A percentile compares a stretch with the other conserved stretches of the same genome.
Evolutionary conservation across 2,113 vertebrate species (phyloP).

Genomic region (Chlorodrepanis virens): DNA sequence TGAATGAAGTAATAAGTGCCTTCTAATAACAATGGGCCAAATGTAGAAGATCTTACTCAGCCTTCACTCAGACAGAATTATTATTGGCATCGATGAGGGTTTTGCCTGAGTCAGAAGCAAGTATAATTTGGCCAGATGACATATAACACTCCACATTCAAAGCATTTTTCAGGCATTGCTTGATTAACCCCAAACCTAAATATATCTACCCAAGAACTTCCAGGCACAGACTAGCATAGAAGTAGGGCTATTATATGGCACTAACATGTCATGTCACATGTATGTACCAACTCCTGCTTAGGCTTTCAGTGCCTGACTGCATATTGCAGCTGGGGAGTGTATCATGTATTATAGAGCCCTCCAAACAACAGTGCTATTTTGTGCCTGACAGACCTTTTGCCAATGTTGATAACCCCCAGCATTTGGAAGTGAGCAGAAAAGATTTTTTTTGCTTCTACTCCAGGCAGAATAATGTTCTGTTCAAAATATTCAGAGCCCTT

Average conservation of each 20-base stretch:
- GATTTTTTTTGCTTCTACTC: constrained; percentile 25
- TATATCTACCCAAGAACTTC: constrained; percentile 13
- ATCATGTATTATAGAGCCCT: background rate
- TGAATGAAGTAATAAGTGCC: constrained; percentile 19
- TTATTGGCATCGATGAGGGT: constrained; percentile 30
- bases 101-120: constrained; percentile 51
- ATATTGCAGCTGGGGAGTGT: background rate
- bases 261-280: background rate
- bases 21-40: constrained; percentile 27
- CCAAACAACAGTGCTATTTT: constrained; percentile 17
- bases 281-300: background rate
- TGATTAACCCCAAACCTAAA: constrained; percentile 29
- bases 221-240: background rate
- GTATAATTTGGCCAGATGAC: constrained; percentile 41
- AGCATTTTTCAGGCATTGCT: constrained; percentile 36
- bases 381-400: constrained; percentile 14
- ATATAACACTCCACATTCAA: constrained; percentile 42
- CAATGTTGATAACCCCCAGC: constrained; percentile 9
- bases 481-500: background rate
- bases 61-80: constrained; percentile 40
- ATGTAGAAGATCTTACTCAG: constrained; percentile 44
- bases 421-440: constrained; percentile 43
- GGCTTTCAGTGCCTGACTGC: background rate
- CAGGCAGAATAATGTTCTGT: background rate
- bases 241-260: background rate